These are phyloP conservation scores for Orthosia gothica DNA, from an alignment of 2,888 invertebrate species.

Conservation along the genomic window DNA sequence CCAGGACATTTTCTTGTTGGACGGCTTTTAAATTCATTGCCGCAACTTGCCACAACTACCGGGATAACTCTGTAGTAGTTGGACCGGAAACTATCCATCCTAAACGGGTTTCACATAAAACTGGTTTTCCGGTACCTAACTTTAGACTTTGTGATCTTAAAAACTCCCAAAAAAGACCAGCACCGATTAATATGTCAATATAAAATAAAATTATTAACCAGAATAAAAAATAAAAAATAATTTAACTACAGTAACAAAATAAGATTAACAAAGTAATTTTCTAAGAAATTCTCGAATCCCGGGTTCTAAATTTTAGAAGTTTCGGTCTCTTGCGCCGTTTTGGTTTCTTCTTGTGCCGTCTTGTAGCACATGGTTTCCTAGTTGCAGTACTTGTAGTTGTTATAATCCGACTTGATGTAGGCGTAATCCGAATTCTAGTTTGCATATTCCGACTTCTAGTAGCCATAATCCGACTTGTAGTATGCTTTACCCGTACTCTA, in stretches of 20 bases:
- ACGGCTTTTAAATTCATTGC: no score
- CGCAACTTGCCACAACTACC: no score
- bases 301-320: not conserved
- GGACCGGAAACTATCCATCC: no score
- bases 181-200: no score
- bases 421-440: not conserved
- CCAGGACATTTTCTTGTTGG: no score
- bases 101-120: no score
- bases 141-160: no score
- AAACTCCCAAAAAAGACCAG: no score
- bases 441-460: not conserved
- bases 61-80: no score
- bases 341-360: not conserved
- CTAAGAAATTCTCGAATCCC: not conserved
- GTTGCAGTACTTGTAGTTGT: not conserved
- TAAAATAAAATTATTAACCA: no score
- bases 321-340: not conserved
- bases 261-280: not conserved
- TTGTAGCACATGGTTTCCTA: not conserved
- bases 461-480: not conserved
- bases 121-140: no score
- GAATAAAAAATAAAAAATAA: no score
- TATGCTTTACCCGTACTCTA: not conserved
- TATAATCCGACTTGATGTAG: not conserved
- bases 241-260: not conserved